These are phyloP conservation scores for Synergus itoensis DNA, from an alignment of 2,888 invertebrate genomes.

Conservation along the genomic window DNA sequence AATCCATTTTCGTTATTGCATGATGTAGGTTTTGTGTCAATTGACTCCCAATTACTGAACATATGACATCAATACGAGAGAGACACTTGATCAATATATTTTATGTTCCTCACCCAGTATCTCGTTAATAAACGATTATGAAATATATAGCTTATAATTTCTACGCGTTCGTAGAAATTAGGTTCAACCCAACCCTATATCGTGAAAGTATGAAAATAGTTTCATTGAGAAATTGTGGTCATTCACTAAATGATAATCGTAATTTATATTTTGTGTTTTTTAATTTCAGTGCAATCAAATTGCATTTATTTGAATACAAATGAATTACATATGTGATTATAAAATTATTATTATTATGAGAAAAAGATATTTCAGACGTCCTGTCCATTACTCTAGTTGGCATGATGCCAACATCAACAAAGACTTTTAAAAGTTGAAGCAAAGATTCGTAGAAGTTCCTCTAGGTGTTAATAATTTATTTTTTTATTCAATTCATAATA, in stretches of 20 bases:
- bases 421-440: constrained; percentile 30
- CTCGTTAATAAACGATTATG: background rate
- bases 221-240: constrained; percentile 5
- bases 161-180: constrained; percentile 13
- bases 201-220: constrained; percentile 9
- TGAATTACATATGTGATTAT: background rate
- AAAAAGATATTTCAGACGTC: constrained; percentile 18
- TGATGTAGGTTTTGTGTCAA: background rate
- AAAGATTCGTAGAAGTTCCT: constrained; percentile 17
- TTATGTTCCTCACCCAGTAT: background rate
- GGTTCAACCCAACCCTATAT: background rate
- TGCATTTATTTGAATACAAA: too few relatives aligned
- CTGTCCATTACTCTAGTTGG: constrained; percentile 32
- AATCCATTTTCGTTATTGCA: background rate
- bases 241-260: background rate
- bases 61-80: background rate
- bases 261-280: too few relatives aligned
- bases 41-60: constrained; percentile 6
- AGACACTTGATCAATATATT: background rate
- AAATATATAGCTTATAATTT: background rate
- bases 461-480: constrained; percentile 36
- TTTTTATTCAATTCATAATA: constrained; percentile 19
- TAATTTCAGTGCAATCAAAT: too few relatives aligned
- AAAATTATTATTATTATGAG: background rate
- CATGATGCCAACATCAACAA: constrained; percentile 24